Conservation (phyloP, 1,140 invertebrate genomes). For the Dendroctonus ponderosae region DNA sequence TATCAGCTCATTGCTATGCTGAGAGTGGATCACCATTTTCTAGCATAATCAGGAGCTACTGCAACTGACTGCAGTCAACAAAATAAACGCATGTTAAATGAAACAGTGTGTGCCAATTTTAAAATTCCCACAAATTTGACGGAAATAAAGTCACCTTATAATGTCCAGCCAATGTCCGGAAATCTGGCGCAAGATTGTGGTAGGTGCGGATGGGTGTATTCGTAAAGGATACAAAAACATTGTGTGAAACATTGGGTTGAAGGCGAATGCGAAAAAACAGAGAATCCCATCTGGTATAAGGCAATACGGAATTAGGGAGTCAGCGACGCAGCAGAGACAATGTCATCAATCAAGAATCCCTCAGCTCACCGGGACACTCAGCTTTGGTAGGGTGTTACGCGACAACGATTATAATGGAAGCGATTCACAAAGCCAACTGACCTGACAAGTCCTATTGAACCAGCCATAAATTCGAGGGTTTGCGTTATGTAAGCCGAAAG, state of each 20-base stretch:
- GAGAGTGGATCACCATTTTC: no score
- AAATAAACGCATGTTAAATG: no score
- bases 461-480: slow-evolving; percentile 26
- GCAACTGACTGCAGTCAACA: no score
- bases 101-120: no score
- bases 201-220: not conserved
- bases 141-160: no score
- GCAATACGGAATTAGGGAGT: slow-evolving; percentile 13
- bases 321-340: slow-evolving; percentile 5
- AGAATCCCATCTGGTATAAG: slow-evolving; percentile 13
- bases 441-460: slow-evolving; percentile 27
- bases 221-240: slow-evolving; percentile 11
- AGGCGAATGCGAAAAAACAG: not conserved
- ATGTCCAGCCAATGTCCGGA: no score
- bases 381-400: slow-evolving; percentile 25
- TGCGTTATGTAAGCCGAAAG: slow-evolving; percentile 26
- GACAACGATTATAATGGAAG: slow-evolving; percentile 28
- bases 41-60: no score
- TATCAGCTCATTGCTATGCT: not conserved
- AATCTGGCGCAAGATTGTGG: no score
- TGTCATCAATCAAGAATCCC: slow-evolving; percentile 27
- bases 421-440: slow-evolving; percentile 28
- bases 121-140: no score
- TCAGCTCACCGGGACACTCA: slow-evolving; percentile 27
- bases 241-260: slow-evolving; percentile 8